Percentiles rank a stretch among this genome's conserved stretches.
phyloP scores from a whole-genome alignment of 2,797 vertebrate genomes.

The Gastrophryne carolinensis region DNA sequence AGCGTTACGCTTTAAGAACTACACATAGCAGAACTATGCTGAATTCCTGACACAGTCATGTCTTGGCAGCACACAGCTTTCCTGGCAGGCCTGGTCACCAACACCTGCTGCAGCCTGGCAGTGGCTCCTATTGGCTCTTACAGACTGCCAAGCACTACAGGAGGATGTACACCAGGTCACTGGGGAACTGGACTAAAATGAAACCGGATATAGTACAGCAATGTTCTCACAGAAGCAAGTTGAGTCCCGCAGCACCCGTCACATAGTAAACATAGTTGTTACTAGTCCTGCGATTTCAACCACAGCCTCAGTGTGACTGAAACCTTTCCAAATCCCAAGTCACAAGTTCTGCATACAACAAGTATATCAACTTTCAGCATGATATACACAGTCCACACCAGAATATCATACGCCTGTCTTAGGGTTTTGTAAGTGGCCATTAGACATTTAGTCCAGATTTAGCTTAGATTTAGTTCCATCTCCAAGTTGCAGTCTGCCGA shows the following conservation, averaged over 20 bases:
- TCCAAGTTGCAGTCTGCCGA: too few species aligned
- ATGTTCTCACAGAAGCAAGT: constrained; percentile 29
- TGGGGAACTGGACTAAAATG: background rate
- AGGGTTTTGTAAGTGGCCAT: too few species aligned
- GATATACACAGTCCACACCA: too few species aligned
- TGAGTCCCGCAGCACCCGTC: background rate
- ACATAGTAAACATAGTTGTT: constrained; percentile 3
- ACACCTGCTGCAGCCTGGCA: constrained; percentile 5
- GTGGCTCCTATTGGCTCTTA: background rate
- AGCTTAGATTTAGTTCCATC: too few species aligned
- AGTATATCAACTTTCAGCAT: too few species aligned
- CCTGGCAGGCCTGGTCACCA: background rate
- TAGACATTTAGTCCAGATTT: too few species aligned
- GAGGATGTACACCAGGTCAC: background rate
- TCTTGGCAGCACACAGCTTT: background rate
- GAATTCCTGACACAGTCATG: background rate
- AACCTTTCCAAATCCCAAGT: background rate
- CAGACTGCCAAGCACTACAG: background rate
- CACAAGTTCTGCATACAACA: background rate
- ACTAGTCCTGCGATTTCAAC: constrained; percentile 19
- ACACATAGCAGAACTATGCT: background rate
- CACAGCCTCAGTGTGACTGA: background rate
- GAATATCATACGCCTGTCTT: too few species aligned
- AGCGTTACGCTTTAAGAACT: background rate
- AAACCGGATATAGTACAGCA: constrained; percentile 18